Base-by-base conservation (phyloP, 1,140 invertebrate species). In the Halyomorpha halys region DNA sequence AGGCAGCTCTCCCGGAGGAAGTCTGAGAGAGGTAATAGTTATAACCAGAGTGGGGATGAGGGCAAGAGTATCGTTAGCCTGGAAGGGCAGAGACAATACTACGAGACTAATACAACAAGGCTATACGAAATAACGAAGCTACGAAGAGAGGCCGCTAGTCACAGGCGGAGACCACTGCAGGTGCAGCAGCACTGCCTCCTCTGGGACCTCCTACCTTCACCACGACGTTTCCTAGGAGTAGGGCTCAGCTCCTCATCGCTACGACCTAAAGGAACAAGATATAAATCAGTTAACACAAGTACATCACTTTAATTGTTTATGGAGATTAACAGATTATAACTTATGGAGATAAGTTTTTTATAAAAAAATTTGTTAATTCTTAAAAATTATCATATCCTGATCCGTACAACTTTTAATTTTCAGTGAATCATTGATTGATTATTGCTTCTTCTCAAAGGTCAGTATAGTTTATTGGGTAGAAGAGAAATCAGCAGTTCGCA, bases 141-240 rank as follows among this genome's bases (percentile, higher is more conserved):
- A 56, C 23, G 53, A 21, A 16, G 15, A 23, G 15, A 25, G 53
- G 53, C 53, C 53, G 18, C 53, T 56, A 56, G 53, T 56, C 53
- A 56, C 53, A 56, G 53, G 23, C 53, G 23, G 53, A 56, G 53
- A 9, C 53, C 53, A 5, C 53, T n/a, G 23, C 53, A 56, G 3
- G 53, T 56, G 14, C 53, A 56, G 53, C 53, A 56, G 53, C 53
- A 56, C 53, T 56, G 18, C 53, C 53, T 56, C 53, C 53, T 56
- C 18, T 16, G 18, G 23, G 18, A 23, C 53, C 53, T 56, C 23
- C 53, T 16, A 9, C 53, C 53, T 56, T 13, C 4, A 21, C 19
- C 23, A 23, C 53, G 18, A 16, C 53, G 18, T 15, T 56, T 25
- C 19, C 53, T 21, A 56, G 53, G 53, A 6, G 53, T 56, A 56